Base-by-base conservation (phyloP, 1,140 invertebrate species). In the Drosophila micromelanica region DNA sequence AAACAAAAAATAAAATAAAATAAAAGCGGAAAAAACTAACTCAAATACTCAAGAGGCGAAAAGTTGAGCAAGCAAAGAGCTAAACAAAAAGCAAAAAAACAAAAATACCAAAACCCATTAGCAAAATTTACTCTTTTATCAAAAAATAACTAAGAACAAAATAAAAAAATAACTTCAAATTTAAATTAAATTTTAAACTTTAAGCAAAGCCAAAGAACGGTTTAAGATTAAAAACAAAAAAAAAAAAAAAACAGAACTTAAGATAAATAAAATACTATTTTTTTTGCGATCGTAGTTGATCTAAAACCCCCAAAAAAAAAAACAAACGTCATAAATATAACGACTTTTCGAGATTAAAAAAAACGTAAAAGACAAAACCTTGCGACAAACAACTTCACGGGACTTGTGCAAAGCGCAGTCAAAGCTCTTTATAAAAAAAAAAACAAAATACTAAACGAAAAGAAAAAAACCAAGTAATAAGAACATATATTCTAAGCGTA, bases 81-180 rank as follows among this genome's bases (percentile, higher is more conserved):
- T 27, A 27, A 27, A 70, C n/a, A 62, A 67, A 69, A n/a, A n/a
- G n/a, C n/a, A n/a, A 68, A 54, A 60, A 63, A 72, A 32, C 56
- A 63, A 72, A 32, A 63, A 68, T 52, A 76, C 11, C 61, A 57
- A 49, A 57, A 80, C 61, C 76, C 67, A 82, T 89, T 91, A 91
- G 87, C 80, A 91, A 91, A 91, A 91, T 91, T 91, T 90, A 91
- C 90, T 91, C 86, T 91, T 90, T 91, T 91, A 91, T 89, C 86
- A 90, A 78, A 85, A 78, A 72, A 71, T 63, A 65, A 72, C 42
- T 54, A 71, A 48, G 5, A 69, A 60, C 13, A 43, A 37, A 64
- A 60, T 23, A 27, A 72, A 38, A 68, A 73, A 51, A 62, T 75
- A 71, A 69, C 80, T 75, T 80, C 80, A 80, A 75, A 78, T 49